Conservation (phyloP, 2,797 vertebrate genomes). For the Lateolabrax maculatus region DNA sequence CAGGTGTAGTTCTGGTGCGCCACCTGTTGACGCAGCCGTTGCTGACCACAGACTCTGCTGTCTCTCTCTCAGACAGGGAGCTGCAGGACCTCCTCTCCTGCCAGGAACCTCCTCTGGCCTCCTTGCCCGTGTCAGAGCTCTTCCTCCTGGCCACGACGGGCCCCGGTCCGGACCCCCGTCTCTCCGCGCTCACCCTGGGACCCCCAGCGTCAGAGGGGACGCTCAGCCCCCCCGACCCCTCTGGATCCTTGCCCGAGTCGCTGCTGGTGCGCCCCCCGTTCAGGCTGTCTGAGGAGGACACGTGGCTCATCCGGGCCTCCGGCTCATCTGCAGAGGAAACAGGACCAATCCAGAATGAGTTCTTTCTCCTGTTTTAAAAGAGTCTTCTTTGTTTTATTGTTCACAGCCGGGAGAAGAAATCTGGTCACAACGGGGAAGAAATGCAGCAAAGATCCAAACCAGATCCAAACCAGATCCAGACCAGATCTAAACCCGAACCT, state of each 20-base stretch:
- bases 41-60: constrained; percentile 43
- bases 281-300: constrained; percentile 85
- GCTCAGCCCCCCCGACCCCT: constrained; percentile 51
- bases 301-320: constrained; percentile 81
- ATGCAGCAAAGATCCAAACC: too few species aligned
- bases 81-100: constrained; percentile 76
- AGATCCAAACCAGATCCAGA: too few species aligned
- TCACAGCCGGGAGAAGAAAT: not conserved
- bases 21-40: constrained; percentile 81
- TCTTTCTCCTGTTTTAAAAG: not conserved
- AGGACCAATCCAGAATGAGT: not conserved
- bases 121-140: constrained; percentile 72
- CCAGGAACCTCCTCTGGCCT: constrained; percentile 59
- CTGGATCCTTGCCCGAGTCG: constrained; percentile 78
- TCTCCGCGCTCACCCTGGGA: constrained; percentile 61
- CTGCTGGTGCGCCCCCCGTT: constrained; percentile 78
- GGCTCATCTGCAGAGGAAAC: constrained; percentile 72
- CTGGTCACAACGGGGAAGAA: not conserved
- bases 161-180: constrained; percentile 70
- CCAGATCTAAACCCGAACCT: too few species aligned
- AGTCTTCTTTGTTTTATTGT: not conserved
- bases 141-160: constrained; percentile 70
- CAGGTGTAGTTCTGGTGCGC: too few species aligned
- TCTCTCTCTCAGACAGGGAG: constrained; percentile 79
- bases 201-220: constrained; percentile 32